Percentiles rank a stretch among this genome's conserved stretches.
Conservation (phyloP, 2,797 vertebrate species). For the Oreonectes daqikongensis region DNA sequence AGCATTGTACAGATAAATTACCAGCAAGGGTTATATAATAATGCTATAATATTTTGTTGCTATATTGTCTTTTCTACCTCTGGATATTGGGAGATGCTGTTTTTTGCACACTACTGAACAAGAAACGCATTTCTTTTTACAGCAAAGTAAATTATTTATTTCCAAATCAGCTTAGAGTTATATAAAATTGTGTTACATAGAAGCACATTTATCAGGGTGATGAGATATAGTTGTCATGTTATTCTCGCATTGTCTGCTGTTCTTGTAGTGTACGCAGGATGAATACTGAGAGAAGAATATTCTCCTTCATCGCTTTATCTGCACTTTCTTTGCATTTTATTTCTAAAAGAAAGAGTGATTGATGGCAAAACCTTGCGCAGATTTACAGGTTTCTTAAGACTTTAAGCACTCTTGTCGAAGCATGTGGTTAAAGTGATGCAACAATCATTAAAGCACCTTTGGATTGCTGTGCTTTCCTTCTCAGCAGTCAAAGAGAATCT, state of each 20-base stretch:
- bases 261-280: too few relatives aligned
- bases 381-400: not conserved
- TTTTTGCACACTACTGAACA: not conserved
- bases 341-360: not conserved
- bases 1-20: not conserved
- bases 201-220: not conserved
- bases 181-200: not conserved
- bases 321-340: not conserved
- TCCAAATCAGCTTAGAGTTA: not conserved
- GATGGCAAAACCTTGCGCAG: not conserved
- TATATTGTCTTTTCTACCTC: constrained; percentile 6
- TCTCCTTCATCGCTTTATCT: not conserved
- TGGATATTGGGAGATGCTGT: not conserved
- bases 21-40: not conserved
- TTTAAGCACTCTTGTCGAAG: not conserved
- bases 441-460: constrained; percentile 15
- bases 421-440: constrained; percentile 13
- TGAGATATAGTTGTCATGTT: not conserved
- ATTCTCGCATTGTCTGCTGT: not conserved
- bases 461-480: not conserved
- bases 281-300: constrained; percentile 2
- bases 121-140: not conserved
- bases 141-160: not conserved
- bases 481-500: constrained; percentile 7
- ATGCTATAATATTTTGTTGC: not conserved